phyloP scores from a whole-genome alignment of 1,140 invertebrate species.

The Thereuonema tuberculata region DNA sequence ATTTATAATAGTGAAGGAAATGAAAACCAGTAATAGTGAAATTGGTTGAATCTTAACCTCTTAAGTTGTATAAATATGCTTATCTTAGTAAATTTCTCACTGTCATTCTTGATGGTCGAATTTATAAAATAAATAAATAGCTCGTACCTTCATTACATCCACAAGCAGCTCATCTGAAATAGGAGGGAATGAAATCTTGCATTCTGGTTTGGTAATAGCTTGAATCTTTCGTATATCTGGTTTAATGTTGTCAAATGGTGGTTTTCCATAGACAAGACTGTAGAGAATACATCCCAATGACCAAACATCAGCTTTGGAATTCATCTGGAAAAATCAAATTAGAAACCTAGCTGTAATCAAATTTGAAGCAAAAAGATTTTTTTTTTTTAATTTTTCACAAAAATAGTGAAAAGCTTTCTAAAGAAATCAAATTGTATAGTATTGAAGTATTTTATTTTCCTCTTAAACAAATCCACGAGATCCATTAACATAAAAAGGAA shows the following conservation, averaged over 20 bases:
- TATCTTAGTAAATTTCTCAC: too few relatives aligned
- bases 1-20: too few relatives aligned
- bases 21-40: too few relatives aligned
- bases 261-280: constrained; percentile 73
- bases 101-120: too few relatives aligned
- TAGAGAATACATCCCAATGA: constrained; percentile 94
- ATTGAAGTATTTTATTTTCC: too few relatives aligned
- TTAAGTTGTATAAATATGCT: too few relatives aligned
- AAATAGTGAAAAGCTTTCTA: too few relatives aligned
- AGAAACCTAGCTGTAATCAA: constrained; percentile 24
- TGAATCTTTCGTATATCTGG: constrained; percentile 58
- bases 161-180: constrained; percentile 28
- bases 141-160: constrained; percentile 31
- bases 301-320: constrained; percentile 91
- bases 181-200: constrained; percentile 56
- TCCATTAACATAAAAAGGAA: too few relatives aligned
- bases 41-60: too few relatives aligned
- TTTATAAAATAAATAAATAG: not conserved
- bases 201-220: constrained; percentile 63
- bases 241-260: constrained; percentile 77
- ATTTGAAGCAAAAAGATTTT: constrained; percentile 32
- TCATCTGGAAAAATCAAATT: constrained; percentile 51
- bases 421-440: not conserved
- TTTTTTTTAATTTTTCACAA: not conserved
- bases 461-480: too few relatives aligned